Evolutionary conservation across 1,140 invertebrate genomes (phyloP).

Genomic region (Scylla paramamosain): DNA sequence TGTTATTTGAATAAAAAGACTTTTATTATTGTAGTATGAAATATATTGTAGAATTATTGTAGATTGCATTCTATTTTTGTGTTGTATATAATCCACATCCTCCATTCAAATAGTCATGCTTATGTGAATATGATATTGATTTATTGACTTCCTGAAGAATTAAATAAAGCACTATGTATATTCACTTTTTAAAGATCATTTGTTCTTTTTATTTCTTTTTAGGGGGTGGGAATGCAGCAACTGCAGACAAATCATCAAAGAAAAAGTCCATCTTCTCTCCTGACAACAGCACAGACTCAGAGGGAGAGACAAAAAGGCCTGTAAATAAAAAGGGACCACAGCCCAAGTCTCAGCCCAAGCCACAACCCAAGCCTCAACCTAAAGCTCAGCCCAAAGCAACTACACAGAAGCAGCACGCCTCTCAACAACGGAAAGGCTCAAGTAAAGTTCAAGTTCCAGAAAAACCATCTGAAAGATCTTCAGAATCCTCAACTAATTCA

Average conservation of each 20-base stretch:
- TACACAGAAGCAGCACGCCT: background rate
- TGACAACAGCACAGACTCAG: conserved; percentile 73
- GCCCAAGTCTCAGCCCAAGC: conserved; percentile 59
- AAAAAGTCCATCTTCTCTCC: conserved; percentile 73
- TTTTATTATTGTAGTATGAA: background rate
- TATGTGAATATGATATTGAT: background rate
- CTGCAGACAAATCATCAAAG: conserved; percentile 63
- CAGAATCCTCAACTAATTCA: conserved; percentile 76
- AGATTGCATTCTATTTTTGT: background rate
- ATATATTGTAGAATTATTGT: background rate
- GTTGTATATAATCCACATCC: background rate
- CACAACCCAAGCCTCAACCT: conserved; percentile 66
- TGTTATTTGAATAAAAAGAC: background rate
- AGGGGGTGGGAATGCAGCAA: conserved; percentile 55
- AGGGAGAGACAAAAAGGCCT: conserved; percentile 64
- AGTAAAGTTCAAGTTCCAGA: conserved; percentile 31
- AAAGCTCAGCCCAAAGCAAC: conserved; percentile 65
- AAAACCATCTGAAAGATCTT: conserved; percentile 66
- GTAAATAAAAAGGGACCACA: conserved; percentile 66
- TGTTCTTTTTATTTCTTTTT: conserved; percentile 2
- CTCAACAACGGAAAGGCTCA: conserved; percentile 34
- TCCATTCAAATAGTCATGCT: background rate
- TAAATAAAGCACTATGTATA: background rate
- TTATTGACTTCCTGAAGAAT: background rate
- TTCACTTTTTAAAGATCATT: background rate